These are phyloP conservation scores for Leuciscus idus DNA, from an alignment of 2,113 vertebrate species.

Conservation along the genomic window DNA sequence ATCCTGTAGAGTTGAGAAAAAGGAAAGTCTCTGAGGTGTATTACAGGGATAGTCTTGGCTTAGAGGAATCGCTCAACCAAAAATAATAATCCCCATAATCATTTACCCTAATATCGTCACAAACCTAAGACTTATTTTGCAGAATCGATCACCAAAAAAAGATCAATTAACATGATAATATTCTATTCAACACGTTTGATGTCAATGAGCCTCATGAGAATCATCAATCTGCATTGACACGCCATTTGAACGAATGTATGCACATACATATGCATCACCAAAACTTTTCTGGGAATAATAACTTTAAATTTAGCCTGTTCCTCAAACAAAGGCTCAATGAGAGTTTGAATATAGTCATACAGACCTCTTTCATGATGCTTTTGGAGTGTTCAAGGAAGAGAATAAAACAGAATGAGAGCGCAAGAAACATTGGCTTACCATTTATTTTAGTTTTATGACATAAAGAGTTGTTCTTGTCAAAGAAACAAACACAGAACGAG, in stretches of 20 bases:
- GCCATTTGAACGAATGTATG: not conserved
- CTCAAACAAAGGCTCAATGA: not conserved
- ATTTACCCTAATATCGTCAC: not conserved
- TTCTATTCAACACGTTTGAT: not conserved
- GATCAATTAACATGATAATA: not conserved
- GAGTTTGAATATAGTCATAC: not conserved
- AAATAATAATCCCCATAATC: not conserved
- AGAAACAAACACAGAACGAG: conserved; percentile 15
- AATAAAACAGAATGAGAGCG: not conserved
- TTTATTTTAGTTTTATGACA: conserved; percentile 52
- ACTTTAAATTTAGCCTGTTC: not conserved
- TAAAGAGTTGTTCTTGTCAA: conserved; percentile 25
- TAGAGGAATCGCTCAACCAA: not conserved
- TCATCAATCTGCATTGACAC: not conserved
- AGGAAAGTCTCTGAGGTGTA: not conserved
- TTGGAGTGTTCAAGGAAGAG: not conserved
- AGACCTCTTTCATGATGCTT: too few species aligned
- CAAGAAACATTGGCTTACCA: not conserved
- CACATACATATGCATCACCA: too few species aligned
- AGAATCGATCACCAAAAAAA: not conserved
- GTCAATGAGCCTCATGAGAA: not conserved
- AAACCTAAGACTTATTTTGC: not conserved
- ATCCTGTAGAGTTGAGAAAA: not conserved
- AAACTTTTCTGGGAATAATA: not conserved
- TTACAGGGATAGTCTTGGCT: not conserved